Base-by-base conservation (phyloP, 2,888 invertebrate genomes). In the Agrypnus murinus region DNA sequence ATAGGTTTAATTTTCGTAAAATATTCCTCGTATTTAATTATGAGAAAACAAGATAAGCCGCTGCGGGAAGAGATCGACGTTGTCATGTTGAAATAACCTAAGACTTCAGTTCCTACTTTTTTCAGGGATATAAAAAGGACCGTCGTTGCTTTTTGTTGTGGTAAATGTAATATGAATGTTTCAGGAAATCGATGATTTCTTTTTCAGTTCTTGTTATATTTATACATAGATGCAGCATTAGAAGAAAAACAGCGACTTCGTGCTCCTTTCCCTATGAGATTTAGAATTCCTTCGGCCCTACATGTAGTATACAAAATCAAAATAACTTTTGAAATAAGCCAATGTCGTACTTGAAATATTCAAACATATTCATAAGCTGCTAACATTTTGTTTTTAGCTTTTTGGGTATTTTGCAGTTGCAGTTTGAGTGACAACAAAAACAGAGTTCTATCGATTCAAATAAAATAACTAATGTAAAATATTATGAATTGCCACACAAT, bases 1-100 rank as follows among this genome's bases (percentile, higher is more conserved):
- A 15, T 19, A 17, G 46, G 46, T 19, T 46, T 46, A 46, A 46
- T 46, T 46, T 46, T 46, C 19, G 46, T 46, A 46, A 46, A 46
- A 46, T 46, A 46, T 19, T 46, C 46, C 3, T 46, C 46, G 17
- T 46, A 46, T 46, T 46, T 46, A 46, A 46, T 19, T 19, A 46
- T 17, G 46, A 46, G 46, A 46, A 46, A 46, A 46, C 46, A 46
- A 46, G 46, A 46, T 46, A 46, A 46, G 46, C 46, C 19, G 46
- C 46, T 46, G 9, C 46, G 17, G 25, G 46, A 46, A 46, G 45
- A 46, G 19, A 46, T 46, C 46, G 46, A 46, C 46, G 19, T 46
- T 46, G 46, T 46, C 19, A 19, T 46, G 46, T 15, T 19, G 46
- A 46, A 46, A 46, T 46, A 17, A 46, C 46, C 19, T 19, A 46